Evolutionary conservation across 2,113 vertebrate species (phyloP), one percentile per base, ranked within the genome.

Genomic region (Tragelaphus buxtoni): DNA sequence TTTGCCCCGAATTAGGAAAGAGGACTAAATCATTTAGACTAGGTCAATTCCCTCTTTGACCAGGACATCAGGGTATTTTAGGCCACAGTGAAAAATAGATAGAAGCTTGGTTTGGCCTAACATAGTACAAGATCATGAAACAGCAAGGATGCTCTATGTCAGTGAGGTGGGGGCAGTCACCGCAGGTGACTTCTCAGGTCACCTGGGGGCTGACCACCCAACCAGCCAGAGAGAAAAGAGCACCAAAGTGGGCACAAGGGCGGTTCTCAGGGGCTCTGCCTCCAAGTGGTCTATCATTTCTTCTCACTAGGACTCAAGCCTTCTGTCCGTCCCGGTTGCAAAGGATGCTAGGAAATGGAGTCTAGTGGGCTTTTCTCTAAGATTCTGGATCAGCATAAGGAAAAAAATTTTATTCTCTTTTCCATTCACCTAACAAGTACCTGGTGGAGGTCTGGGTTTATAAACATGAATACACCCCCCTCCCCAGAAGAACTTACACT

Each of bases 161-260:
- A 51, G 1, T 4, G 13, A 8, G 39, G 5, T 4, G 2, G 42
- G 16, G 9, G 12, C 58, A 7, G 26, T n/a, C 3, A 8, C 12
- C 18, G 1, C 7, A 30, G 1, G 0, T n/a, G 9, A 22, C n/a
- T 77, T 77, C 76, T 58, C 61, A 18, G n/a, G 24, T 51, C 90
- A 63, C 18, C n/a, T 69, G n/a, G n/a, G 42, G 14, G 14, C 47
- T 47, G 13, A 49, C 26, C 47, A n/a, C 3, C 24, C 12, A 28
- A 5, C 20, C 51, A 90, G 47, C 58, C n/a, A 95, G 53, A 18
- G 26, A 5, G 4, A 3, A 1, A 87, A 11, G 10, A 74, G 26
- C 24, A 56, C 22, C 14, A 22, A n/a, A 4, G 13, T n/a, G 28
- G 7, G 1, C 26, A 30, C 5, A 6, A 11, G n/a, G 30, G 13